These are phyloP conservation scores for Meteorus colon DNA, from an alignment of 2,888 invertebrate species.

Conservation along the genomic window DNA sequence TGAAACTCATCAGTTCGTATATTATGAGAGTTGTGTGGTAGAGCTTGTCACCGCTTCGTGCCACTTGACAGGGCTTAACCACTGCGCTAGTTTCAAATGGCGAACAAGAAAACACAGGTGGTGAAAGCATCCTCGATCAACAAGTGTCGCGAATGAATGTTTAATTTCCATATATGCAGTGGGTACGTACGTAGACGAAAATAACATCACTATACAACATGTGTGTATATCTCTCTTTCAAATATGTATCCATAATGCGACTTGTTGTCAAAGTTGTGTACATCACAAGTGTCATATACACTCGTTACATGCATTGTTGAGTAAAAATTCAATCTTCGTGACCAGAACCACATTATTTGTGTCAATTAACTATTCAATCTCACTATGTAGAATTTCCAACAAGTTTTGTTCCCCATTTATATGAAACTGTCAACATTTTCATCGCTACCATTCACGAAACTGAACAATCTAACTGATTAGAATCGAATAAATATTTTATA, in stretches of 20 bases:
- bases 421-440: no score
- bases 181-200: conserved; percentile 7
- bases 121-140: conserved; percentile 50
- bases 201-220: conserved; percentile 7
- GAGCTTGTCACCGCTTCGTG: conserved; percentile 50
- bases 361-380: no score
- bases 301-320: no score
- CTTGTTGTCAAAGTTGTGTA: no score
- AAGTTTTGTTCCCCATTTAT: no score
- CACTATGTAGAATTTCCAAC: no score
- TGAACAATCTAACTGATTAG: no score
- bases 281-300: no score
- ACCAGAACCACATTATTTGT: no score
- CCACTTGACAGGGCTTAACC: conserved; percentile 53
- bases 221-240: conserved; percentile 5
- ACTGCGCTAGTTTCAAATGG: conserved; percentile 48
- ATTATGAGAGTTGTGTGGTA: conserved; percentile 46
- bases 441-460: no score
- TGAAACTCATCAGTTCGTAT: conserved; percentile 35
- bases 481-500: no score
- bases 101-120: conserved; percentile 47
- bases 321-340: no score
- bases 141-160: conserved; percentile 52
- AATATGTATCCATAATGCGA: not conserved
- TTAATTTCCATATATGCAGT: conserved; percentile 48